phyloP scores from a whole-genome alignment of 2,113 vertebrate species.

The Andinoacara biseriatus region DNA sequence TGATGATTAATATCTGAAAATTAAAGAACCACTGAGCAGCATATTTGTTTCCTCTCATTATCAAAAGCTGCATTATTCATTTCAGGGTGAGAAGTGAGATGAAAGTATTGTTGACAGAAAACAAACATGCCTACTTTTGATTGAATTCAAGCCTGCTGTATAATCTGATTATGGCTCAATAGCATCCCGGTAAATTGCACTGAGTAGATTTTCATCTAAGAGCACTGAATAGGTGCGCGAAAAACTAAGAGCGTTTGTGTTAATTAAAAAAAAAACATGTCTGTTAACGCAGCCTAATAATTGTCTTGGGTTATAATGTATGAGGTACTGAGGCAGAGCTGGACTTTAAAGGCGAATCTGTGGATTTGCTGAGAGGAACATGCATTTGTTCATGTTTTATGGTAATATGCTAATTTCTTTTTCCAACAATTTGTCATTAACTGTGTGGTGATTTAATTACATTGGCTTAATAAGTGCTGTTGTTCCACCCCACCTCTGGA shows the following conservation, averaged over 20 bases:
- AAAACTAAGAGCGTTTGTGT: conserved; percentile 20
- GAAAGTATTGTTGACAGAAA: conserved; percentile 12
- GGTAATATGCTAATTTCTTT: neutral
- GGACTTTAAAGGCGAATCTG: neutral
- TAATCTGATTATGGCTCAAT: conserved; percentile 38
- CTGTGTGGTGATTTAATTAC: conserved; percentile 25
- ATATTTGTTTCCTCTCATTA: conserved; percentile 13
- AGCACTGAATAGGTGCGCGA: conserved; percentile 33
- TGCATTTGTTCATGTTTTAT: conserved; percentile 12
- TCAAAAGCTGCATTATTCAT: conserved; percentile 2
- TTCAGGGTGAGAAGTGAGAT: neutral
- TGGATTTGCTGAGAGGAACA: neutral
- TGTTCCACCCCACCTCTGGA: conserved; percentile 35
- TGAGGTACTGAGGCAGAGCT: neutral
- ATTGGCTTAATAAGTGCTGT: conserved; percentile 22
- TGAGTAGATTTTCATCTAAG: conserved; percentile 15
- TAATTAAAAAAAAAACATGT: conserved; percentile 19
- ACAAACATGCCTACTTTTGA: conserved; percentile 17
- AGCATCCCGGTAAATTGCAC: conserved; percentile 13
- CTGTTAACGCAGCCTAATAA: conserved; percentile 52
- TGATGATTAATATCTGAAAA: conserved; percentile 7
- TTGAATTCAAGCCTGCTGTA: conserved; percentile 16
- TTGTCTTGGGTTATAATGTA: conserved; percentile 17
- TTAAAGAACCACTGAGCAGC: neutral
- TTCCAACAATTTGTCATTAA: conserved; percentile 22